Base-by-base conservation (phyloP, 2,113 vertebrate species). In the Tragelaphus scriptus region DNA sequence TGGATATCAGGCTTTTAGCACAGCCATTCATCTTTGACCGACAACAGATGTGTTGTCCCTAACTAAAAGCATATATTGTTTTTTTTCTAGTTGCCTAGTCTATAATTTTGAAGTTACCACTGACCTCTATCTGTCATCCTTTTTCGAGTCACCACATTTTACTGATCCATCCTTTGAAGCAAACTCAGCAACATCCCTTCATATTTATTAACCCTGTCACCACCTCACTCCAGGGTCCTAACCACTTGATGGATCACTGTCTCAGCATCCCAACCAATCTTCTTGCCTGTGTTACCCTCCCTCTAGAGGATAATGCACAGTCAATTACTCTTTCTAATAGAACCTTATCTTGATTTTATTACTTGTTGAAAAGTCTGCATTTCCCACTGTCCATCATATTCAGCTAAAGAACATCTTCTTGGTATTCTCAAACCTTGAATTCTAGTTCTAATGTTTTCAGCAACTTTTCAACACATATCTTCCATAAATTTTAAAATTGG, bases 181-280 rank as follows among this genome's bases (percentile, higher is more conserved):
- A 51, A 82, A 77, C 36, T 82, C 56, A 97, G 58, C 85, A 96
- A 55, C 47, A 25, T 1, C 10, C 51, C 23, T 94, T 59, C 25
- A 40, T 89, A 91, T 90, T 95, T 82, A 97, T 95, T 95, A 94
- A 96, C 90, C 92, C 87, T 92, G 47, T 93, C 77, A 86, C 90
- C 56, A 56, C 59, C 56, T 95, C 51, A 80, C 47, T 90, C 25
- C 23, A 85, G 23, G 26, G 21, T 28, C 40, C 40, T 93, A 90
- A 87, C 91, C 92, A 36, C 71, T 86, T 88, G 55, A 97, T 90
- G 58, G 44, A 92, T 95, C 68, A 79, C 56, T 49, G 4, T 16
- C 25, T 58, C 13, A n/a, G n/a, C n/a, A 61, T 89, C 47, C 53
- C 32, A 40, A 10, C n/a, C 53, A 55, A 53, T 90, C 47, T 85